Evolutionary conservation across 2,797 vertebrate genomes (phyloP).

Genomic region (Xenopus petersii): DNA sequence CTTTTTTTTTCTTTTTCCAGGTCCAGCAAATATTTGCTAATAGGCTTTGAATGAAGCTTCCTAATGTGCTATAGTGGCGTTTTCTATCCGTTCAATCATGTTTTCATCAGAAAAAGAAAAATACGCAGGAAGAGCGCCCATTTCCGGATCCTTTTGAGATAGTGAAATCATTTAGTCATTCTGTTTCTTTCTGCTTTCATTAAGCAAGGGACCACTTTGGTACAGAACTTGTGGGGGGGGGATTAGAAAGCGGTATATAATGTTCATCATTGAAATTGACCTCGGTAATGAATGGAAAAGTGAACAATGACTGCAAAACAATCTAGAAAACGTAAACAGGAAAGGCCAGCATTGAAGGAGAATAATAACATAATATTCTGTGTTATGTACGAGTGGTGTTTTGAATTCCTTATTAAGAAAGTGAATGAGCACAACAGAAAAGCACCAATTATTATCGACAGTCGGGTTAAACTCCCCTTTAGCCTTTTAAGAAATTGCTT

Average conservation of each 20-base stretch:
- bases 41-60: slow-evolving; percentile 52
- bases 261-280: neutral
- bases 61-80: slow-evolving; percentile 50
- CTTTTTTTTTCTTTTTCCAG: slow-evolving; percentile 35
- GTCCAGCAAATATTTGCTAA: slow-evolving; percentile 62
- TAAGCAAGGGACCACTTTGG: neutral
- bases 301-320: neutral
- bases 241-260: neutral
- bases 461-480: too few species aligned
- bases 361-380: neutral
- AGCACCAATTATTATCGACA: too few species aligned
- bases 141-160: neutral
- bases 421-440: too few species aligned
- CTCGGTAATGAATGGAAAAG: neutral
- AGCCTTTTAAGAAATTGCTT: too few species aligned
- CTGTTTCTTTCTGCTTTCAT: slow-evolving; percentile 2
- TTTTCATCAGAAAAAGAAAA: slow-evolving; percentile 54
- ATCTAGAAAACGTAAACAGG: neutral
- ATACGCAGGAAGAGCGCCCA: slow-evolving; percentile 17
- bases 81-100: slow-evolving; percentile 45
- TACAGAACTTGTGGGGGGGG: neutral
- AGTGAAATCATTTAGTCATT: slow-evolving; percentile 8
- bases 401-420: too few species aligned
- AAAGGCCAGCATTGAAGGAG: neutral
- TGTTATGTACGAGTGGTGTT: neutral